Conservation (phyloP, 2,797 vertebrate genomes). For the Falco columbarius region DNA sequence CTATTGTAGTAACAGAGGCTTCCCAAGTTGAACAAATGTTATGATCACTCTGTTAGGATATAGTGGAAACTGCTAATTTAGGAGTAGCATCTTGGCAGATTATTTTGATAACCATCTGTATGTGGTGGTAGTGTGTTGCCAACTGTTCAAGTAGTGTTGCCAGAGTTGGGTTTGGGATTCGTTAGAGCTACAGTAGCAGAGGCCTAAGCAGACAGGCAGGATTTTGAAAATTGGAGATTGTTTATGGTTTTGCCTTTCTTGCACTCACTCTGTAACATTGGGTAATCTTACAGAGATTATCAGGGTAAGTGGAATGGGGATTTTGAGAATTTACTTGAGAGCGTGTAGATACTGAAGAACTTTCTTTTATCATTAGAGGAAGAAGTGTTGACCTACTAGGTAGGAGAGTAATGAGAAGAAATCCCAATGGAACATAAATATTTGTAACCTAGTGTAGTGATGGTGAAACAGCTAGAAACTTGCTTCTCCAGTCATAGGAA, state of each 20-base stretch:
- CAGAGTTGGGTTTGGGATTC: not conserved
- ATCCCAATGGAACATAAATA: not conserved
- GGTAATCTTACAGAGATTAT: not conserved
- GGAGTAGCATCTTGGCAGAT: not conserved
- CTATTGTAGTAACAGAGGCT: not conserved
- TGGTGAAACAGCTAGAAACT: not conserved
- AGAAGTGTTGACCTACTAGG: not conserved
- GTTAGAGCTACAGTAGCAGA: not conserved
- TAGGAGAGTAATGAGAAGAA: not conserved
- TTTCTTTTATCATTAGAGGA: not conserved
- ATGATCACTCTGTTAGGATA: not conserved
- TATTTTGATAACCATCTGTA: conserved; percentile 22
- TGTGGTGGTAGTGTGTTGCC: not conserved
- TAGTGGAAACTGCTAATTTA: not conserved
- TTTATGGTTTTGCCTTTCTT: not conserved
- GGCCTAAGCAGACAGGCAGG: not conserved
- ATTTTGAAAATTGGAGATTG: not conserved
- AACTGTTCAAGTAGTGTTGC: not conserved
- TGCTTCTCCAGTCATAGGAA: not conserved
- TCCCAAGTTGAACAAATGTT: not conserved
- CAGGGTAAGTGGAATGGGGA: not conserved
- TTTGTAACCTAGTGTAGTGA: not conserved
- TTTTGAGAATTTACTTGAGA: not conserved
- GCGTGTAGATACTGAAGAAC: not conserved
- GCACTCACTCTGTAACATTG: not conserved